These are phyloP conservation scores for Choristoneura fumiferana DNA, from an alignment of 1,140 invertebrate genomes.

Conservation along the genomic window DNA sequence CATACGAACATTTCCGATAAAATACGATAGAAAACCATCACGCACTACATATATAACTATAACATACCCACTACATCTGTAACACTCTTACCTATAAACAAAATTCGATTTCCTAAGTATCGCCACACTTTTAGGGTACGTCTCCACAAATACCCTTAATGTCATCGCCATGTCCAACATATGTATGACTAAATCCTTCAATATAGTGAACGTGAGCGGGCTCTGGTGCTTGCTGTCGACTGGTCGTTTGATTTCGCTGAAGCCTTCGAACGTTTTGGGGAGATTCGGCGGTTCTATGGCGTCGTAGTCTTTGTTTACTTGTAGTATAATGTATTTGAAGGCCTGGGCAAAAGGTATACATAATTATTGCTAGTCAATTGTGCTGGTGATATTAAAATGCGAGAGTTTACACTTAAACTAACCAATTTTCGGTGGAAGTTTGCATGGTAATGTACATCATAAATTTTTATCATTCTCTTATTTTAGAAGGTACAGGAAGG, in stretches of 20 bases:
- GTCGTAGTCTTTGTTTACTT: slow-evolving; percentile 79
- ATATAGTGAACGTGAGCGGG: slow-evolving; percentile 68
- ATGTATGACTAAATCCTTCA: slow-evolving; percentile 86
- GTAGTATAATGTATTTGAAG: slow-evolving; percentile 71
- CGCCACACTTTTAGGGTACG: slow-evolving; percentile 78
- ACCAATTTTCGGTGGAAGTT: no score
- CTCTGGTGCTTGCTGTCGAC: slow-evolving; percentile 42
- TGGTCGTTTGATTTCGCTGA: slow-evolving; percentile 59
- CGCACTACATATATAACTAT: no score
- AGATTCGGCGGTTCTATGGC: slow-evolving; percentile 68
- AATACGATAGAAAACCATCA: no score
- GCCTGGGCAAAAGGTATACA: slow-evolving; percentile 50
- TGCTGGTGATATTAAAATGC: no score
- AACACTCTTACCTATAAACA: slow-evolving; percentile 75
- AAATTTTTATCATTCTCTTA: no score
- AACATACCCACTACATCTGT: slow-evolving; percentile 5
- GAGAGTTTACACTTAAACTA: no score
- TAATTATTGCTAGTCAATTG: no score
- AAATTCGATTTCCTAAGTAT: slow-evolving; percentile 79
- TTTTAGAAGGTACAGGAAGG: no score
- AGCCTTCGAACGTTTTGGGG: slow-evolving; percentile 74
- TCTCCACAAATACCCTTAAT: slow-evolving; percentile 81
- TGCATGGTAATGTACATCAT: no score
- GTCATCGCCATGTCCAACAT: slow-evolving; percentile 85
- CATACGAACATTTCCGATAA: no score